phyloP scores from a whole-genome alignment of 2,797 vertebrate genomes.

The Tachyglossus aculeatus region DNA sequence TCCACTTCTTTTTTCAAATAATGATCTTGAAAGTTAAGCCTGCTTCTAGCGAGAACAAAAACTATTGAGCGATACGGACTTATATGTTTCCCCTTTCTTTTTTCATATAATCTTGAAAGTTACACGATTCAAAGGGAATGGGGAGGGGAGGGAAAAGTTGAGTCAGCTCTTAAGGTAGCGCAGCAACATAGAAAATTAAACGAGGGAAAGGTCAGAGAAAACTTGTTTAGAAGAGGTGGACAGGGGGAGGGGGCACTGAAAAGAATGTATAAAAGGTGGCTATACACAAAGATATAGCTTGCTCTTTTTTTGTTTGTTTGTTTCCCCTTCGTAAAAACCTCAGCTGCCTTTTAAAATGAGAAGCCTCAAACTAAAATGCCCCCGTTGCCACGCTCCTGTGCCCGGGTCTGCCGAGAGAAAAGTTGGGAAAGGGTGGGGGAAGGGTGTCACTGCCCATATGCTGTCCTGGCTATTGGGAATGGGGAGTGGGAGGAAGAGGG shows the following conservation, averaged over 20 bases:
- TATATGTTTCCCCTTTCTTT: conserved; percentile 19
- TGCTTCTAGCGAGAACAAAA: too few relatives aligned
- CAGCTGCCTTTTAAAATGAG: conserved; percentile 72
- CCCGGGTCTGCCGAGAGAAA: conserved; percentile 41
- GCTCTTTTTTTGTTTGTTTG: conserved; percentile 32
- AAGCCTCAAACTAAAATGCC: conserved; percentile 56
- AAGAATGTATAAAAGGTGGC: conserved; percentile 66
- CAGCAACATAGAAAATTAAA: conserved; percentile 44
- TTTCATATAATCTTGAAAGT: conserved; percentile 6
- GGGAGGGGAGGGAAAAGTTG: not conserved
- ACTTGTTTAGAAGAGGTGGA: conserved; percentile 10
- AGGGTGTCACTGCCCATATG: conserved; percentile 17
- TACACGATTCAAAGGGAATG: not conserved
- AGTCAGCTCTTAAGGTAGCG: conserved; percentile 36
- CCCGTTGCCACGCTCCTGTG: conserved; percentile 47
- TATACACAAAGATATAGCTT: conserved; percentile 63
- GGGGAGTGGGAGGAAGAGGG: not conserved
- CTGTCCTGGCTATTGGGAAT: conserved; percentile 25
- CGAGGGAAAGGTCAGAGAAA: conserved; percentile 35
- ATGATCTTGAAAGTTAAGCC: too few relatives aligned
- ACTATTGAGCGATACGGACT: too few relatives aligned
- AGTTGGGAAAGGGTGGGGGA: conserved; percentile 46
- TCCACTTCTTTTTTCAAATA: too few relatives aligned
- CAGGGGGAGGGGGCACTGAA: not conserved
- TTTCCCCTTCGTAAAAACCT: conserved; percentile 64